phyloP scores from a whole-genome alignment of 2,113 vertebrate genomes.

The Prolemur simus region DNA sequence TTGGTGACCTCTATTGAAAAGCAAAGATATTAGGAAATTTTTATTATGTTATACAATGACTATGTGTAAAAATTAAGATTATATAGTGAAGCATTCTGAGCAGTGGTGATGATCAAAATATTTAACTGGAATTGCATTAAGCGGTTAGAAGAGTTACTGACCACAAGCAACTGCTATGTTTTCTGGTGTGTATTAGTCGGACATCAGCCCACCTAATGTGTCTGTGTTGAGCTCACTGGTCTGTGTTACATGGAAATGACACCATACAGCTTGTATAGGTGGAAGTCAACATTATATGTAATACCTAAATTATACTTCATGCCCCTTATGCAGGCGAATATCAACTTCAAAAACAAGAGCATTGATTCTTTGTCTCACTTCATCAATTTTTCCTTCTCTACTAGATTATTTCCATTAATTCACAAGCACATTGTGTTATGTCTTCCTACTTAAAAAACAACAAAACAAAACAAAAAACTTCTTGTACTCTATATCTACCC shows the following conservation, averaged over 20 bases:
- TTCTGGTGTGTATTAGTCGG: background rate
- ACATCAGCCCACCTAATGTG: background rate
- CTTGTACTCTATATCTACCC: too few relatives aligned
- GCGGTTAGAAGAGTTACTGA: background rate
- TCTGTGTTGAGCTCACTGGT: background rate
- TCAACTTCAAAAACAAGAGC: background rate
- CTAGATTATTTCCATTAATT: background rate
- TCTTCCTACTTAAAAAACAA: background rate
- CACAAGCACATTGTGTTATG: background rate
- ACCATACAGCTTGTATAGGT: background rate
- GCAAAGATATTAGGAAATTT: background rate
- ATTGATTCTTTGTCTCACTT: background rate
- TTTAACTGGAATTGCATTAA: background rate
- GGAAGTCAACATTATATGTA: background rate
- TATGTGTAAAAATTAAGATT: background rate
- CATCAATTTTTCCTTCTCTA: background rate
- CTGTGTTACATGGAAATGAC: background rate
- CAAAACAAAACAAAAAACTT: background rate
- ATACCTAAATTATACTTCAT: background rate
- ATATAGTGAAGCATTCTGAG: background rate
- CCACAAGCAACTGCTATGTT: background rate
- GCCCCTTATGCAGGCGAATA: background rate
- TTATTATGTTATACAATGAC: background rate
- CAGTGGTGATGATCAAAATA: background rate
- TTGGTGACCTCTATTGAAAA: background rate